A percentile compares a stretch with the other conserved stretches of the same genome.
Conservation (phyloP, 2,113 vertebrate genomes). For the Grammomys surdaster region DNA sequence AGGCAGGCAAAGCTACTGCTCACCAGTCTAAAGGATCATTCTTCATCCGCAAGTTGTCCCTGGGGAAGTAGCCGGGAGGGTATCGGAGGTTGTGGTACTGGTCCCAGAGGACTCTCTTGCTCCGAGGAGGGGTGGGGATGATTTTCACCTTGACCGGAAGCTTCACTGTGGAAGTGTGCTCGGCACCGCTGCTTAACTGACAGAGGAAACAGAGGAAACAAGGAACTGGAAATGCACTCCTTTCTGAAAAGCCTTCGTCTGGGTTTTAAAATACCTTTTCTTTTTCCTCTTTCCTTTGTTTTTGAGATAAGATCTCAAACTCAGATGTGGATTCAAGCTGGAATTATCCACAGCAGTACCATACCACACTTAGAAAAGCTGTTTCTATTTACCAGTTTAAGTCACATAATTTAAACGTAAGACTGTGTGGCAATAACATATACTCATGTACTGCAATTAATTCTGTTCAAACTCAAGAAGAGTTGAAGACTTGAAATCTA, state of each 20-base stretch:
- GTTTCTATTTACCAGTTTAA: background rate
- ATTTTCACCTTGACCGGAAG: conserved; percentile 98
- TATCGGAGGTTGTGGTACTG: conserved; percentile 99
- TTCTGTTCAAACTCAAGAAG: background rate
- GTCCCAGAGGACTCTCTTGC: conserved; percentile 97
- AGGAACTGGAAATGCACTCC: conserved; percentile 61
- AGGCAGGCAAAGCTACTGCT: background rate
- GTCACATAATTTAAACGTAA: background rate
- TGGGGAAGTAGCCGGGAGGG: conserved; percentile 97
- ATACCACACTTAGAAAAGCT: background rate
- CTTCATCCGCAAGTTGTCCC: conserved; percentile 99
- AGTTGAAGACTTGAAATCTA: background rate
- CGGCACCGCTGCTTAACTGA: conserved; percentile 92
- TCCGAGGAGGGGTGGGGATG: conserved; percentile 96
- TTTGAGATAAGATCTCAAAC: background rate
- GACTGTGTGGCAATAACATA: background rate
- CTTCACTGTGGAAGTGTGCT: conserved; percentile 96
- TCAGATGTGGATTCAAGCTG: background rate
- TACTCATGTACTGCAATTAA: too few relatives aligned
- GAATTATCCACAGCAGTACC: background rate
- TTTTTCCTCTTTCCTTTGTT: background rate
- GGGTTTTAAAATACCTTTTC: background rate
- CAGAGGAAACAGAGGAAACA: background rate
- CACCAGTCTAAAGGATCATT: conserved; percentile 98
- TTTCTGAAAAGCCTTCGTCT: background rate